These are phyloP conservation scores for Phylloscopus trochiloides DNA, from an alignment of 2,113 vertebrate species.

Conservation along the genomic window DNA sequence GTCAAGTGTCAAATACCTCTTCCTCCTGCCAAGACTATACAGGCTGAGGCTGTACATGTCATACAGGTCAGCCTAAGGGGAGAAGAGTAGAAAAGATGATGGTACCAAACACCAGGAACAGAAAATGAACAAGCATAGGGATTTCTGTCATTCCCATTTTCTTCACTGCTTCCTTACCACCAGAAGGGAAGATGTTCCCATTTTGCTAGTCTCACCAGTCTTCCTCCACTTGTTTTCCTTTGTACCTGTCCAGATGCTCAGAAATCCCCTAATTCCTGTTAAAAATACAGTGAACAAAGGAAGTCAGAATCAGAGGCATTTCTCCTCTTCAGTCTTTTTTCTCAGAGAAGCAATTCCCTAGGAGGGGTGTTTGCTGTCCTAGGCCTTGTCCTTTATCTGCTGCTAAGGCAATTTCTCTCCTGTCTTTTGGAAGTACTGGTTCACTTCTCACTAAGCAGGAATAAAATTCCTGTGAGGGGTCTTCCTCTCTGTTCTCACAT, in stretches of 20 bases:
- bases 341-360: background rate
- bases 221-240: background rate
- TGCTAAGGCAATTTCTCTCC: background rate
- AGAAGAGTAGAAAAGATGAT: background rate
- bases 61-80: background rate
- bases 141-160: background rate
- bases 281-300: background rate
- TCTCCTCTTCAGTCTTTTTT: background rate
- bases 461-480: background rate
- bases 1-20: background rate
- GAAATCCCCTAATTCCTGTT: background rate
- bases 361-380: background rate
- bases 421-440: background rate
- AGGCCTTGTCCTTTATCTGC: background rate
- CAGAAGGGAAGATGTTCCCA: background rate
- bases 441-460: background rate
- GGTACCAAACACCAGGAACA: background rate
- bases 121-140: background rate
- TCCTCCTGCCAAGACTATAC: background rate
- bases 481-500: background rate
- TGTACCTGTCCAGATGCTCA: accelerated
- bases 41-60: background rate
- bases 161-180: background rate
- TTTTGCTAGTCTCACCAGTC: background rate
- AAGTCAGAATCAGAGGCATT: background rate